phyloP scores from a whole-genome alignment of 1,140 invertebrate species.

The Protaetia brevitarsis region DNA sequence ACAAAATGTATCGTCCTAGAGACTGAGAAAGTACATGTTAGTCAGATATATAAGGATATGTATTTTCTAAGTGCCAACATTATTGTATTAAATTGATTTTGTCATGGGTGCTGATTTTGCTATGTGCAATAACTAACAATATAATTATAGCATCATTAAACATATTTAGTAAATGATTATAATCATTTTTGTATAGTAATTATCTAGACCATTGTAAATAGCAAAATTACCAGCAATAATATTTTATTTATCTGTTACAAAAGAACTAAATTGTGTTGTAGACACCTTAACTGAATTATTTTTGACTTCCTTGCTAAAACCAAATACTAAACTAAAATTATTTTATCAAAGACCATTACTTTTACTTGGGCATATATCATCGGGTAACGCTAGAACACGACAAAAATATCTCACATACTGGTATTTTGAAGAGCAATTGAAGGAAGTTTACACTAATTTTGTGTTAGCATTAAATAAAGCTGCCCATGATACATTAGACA shows the following conservation, averaged over 20 bases:
- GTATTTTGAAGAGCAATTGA: conserved; percentile 84
- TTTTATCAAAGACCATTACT: conserved; percentile 69
- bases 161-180: too few species aligned
- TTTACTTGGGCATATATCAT: conserved; percentile 52
- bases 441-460: conserved; percentile 70
- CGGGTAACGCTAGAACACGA: conserved; percentile 53
- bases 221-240: too few species aligned
- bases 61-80: conserved; percentile 14
- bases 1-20: too few species aligned
- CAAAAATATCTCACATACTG: conserved; percentile 60
- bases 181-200: too few species aligned
- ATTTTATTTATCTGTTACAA: background rate
- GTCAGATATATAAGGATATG: background rate
- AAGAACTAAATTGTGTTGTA: conserved; percentile 41
- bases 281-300: conserved; percentile 77
- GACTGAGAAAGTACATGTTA: too few species aligned
- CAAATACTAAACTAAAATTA: conserved; percentile 65
- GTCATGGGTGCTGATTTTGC: too few species aligned
- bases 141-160: too few species aligned
- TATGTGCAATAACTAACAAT: too few species aligned
- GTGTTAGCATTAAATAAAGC: conserved; percentile 61
- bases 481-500: conserved; percentile 68
- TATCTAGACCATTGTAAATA: too few species aligned
- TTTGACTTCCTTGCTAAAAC: conserved; percentile 69
- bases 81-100: too few species aligned